These are phyloP conservation scores for Octodon degus DNA, from an alignment of 2,113 vertebrate species.

Conservation along the genomic window DNA sequence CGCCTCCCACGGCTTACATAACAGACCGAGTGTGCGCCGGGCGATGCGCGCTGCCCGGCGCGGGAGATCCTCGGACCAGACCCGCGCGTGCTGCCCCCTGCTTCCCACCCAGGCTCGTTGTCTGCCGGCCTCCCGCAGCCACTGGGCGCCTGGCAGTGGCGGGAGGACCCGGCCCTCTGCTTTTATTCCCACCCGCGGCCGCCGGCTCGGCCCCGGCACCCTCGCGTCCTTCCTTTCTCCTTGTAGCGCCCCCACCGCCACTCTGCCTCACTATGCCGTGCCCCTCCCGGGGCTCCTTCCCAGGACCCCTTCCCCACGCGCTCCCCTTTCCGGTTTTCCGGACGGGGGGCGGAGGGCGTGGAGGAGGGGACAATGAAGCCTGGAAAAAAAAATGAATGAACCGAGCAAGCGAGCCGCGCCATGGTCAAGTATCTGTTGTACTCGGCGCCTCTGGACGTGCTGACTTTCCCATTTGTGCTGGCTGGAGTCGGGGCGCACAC, in stretches of 20 bases:
- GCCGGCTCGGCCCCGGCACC: constrained; percentile 52
- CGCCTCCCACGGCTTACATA: constrained; percentile 71
- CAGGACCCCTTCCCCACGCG: constrained; percentile 31
- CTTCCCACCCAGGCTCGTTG: not conserved
- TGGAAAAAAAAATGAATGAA: constrained; percentile 80
- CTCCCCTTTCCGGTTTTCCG: constrained; percentile 60
- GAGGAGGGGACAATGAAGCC: constrained; percentile 69
- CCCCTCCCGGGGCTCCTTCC: not conserved
- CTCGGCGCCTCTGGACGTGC: constrained; percentile 72
- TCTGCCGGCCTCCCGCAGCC: constrained; percentile 46
- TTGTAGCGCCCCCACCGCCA: constrained; percentile 56
- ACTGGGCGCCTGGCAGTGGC: not conserved
- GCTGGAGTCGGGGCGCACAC: not conserved
- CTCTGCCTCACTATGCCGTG: not conserved
- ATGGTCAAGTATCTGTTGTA: constrained; percentile 73
- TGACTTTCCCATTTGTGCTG: not conserved
- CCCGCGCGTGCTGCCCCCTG: not conserved
- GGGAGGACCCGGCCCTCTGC: constrained; percentile 30
- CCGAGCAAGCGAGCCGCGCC: constrained; percentile 66
- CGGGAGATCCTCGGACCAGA: not conserved
- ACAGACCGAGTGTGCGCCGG: constrained; percentile 41
- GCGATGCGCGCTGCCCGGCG: not conserved
- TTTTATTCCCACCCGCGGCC: constrained; percentile 45
- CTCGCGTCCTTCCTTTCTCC: constrained; percentile 80
- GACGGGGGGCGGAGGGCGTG: not conserved